phyloP scores from a whole-genome alignment of 2,888 invertebrate genomes.

The Polymixis lichenea region DNA sequence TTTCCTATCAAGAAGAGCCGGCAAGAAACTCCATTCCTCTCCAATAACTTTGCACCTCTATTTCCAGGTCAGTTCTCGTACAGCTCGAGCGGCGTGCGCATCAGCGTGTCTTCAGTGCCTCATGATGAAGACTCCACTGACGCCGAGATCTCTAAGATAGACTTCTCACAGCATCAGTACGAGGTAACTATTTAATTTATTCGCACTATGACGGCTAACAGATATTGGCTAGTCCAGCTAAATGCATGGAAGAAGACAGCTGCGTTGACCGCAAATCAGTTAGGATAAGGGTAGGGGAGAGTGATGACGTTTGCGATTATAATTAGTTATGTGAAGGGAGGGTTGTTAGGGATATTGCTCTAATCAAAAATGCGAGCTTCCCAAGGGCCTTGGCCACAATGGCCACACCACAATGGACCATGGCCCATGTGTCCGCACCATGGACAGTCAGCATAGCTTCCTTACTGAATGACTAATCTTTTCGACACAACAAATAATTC shows the following conservation, averaged over 20 bases:
- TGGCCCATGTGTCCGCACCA: too few relatives aligned
- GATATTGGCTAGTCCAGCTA: not conserved
- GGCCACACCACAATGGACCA: too few relatives aligned
- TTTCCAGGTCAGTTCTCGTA: constrained; percentile 88
- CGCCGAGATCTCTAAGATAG: constrained; percentile 95
- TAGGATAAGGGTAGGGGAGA: not conserved
- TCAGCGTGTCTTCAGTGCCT: constrained; percentile 90
- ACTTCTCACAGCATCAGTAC: constrained; percentile 91
- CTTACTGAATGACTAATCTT: too few relatives aligned
- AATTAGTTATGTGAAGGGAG: not conserved
- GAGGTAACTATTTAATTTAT: constrained; percentile 75
- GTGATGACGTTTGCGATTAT: not conserved
- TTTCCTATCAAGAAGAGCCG: too few relatives aligned
- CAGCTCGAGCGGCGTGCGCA: constrained; percentile 89
- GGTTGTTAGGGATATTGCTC: not conserved
- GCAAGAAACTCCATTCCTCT: too few relatives aligned
- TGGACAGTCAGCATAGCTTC: too few relatives aligned
- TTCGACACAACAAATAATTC: too few relatives aligned
- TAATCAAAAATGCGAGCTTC: not conserved
- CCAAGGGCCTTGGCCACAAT: too few relatives aligned
- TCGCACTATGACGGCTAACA: not conserved
- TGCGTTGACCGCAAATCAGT: not conserved
- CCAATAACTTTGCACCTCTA: not conserved
- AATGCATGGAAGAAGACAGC: not conserved
- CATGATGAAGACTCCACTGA: constrained; percentile 93